Evolutionary conservation across 2,113 vertebrate genomes (phyloP), one percentile per base, ranked within the genome.

Genomic region (Bombycilla garrulus): DNA sequence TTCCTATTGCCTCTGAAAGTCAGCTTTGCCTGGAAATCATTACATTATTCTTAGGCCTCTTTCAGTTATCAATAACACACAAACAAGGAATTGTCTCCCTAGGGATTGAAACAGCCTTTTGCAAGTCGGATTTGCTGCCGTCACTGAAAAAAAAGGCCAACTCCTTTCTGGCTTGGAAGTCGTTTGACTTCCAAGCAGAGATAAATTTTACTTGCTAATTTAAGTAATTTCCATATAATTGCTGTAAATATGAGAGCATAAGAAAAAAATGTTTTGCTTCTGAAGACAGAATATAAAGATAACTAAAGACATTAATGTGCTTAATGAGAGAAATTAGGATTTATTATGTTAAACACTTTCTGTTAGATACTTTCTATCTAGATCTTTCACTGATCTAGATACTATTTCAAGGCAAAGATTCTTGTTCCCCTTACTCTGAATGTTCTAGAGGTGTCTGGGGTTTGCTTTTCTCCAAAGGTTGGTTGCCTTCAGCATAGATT

Each of bases 1-100:
- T 92, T 44, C 72, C 50, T 24, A 22, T 69, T 65, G 57, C 70
- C 57, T 94, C 86, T 93, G 76, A 96, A 94, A 87, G 95, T 71
- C 72, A 65, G 1, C 35, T 44, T 96, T 97, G 97, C 78, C 60
- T 80, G 61, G 67, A 96, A 92, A 92, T 25, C 23, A 50, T 51
- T 33, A 33, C 13, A 6, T 53, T 86, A 54, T 47, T 90, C 14
- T 44, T 29, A 42, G 31, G 31, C 19, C 48, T 60, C 73, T 23
- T 54, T 86, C 44, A 86, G 16, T 61, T 91, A 87, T 61, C 70
- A 57, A 2, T 19, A 66, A 53, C 23, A n/a, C 15, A 18, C 57
- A 72, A 92, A 78, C 2, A 44, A 56, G 22, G 9, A 70, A 13
- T 74, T 79, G 88, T 67, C 29, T 77, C n/a, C 25, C n/a, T 69